phyloP scores from a whole-genome alignment of 2,113 vertebrate genomes.

The Ptychochromis oligacanthus region DNA sequence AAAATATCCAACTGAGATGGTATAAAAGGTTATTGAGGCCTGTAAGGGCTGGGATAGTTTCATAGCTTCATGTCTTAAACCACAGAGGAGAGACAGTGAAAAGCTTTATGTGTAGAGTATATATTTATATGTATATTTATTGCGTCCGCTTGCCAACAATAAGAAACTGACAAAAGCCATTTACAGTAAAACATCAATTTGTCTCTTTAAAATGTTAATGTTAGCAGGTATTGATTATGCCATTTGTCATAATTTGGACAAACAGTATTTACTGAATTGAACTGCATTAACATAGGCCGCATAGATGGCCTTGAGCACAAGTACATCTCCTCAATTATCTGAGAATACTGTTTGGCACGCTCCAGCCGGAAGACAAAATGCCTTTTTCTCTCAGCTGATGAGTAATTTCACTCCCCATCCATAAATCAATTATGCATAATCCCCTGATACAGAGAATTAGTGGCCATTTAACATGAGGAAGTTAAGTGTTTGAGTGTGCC shows the following conservation, averaged over 20 bases:
- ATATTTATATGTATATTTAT: background rate
- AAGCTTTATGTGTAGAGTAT: background rate
- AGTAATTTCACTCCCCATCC: slow-evolving; percentile 76
- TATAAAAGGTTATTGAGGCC: slow-evolving; percentile 16
- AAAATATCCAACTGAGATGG: slow-evolving; percentile 23
- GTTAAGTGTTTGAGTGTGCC: slow-evolving; percentile 56
- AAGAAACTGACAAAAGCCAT: background rate
- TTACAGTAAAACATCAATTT: background rate
- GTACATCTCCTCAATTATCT: slow-evolving; percentile 45
- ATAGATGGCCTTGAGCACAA: slow-evolving; percentile 18
- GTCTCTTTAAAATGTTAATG: background rate
- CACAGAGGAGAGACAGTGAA: background rate
- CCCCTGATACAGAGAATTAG: slow-evolving; percentile 76
- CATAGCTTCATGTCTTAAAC: background rate
- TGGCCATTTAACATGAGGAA: slow-evolving; percentile 65
- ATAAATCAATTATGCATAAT: slow-evolving; percentile 84
- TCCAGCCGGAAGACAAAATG: slow-evolving; percentile 50
- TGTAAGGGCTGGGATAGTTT: background rate
- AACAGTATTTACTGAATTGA: background rate
- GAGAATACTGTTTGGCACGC: slow-evolving; percentile 47
- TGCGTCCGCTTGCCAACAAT: background rate
- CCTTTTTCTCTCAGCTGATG: slow-evolving; percentile 62
- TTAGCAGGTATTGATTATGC: background rate
- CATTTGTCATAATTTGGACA: slow-evolving; percentile 2
- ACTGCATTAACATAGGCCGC: background rate